phyloP scores from a whole-genome alignment of 1,140 invertebrate genomes.

The Achatina immaculata region DNA sequence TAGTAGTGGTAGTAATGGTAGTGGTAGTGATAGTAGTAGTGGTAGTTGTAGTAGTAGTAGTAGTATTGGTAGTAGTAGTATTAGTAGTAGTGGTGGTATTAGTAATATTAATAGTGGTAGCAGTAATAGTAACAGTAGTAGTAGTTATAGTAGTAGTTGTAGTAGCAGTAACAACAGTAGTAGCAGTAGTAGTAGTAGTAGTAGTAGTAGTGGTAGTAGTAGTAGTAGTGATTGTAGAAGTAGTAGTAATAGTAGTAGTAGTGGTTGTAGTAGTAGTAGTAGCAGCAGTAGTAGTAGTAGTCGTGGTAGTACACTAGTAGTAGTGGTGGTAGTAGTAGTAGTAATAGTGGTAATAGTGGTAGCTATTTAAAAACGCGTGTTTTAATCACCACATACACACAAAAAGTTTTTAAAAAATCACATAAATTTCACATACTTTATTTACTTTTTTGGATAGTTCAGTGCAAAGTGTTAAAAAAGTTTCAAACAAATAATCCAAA shows the following conservation, averaged over 20 bases:
- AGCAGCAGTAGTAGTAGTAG: background rate
- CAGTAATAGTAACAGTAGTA: background rate
- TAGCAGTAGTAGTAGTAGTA: background rate
- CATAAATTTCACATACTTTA: too few relatives aligned
- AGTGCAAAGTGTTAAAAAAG: too few relatives aligned
- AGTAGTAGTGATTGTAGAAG: background rate
- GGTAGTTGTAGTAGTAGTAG: background rate
- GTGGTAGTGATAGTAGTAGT: background rate
- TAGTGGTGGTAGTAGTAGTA: background rate
- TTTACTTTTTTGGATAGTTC: too few relatives aligned
- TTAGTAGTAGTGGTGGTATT: background rate
- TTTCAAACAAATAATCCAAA: too few relatives aligned
- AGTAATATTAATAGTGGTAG: background rate
- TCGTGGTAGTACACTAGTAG: background rate
- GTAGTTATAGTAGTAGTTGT: background rate
- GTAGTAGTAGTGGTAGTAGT: slow-evolving; percentile 11
- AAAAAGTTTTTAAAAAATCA: too few relatives aligned
- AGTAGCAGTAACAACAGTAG: background rate
- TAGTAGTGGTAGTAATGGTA: background rate
- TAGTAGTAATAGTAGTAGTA: background rate
- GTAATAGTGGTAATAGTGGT: background rate
- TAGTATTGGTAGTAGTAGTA: background rate
- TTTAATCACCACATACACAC: too few relatives aligned
- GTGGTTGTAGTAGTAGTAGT: background rate
- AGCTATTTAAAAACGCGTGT: background rate